Evolutionary conservation across 2,888 invertebrate genomes (phyloP), one percentile per base, ranked within the genome.

Genomic region (Tiliacea aurago): DNA sequence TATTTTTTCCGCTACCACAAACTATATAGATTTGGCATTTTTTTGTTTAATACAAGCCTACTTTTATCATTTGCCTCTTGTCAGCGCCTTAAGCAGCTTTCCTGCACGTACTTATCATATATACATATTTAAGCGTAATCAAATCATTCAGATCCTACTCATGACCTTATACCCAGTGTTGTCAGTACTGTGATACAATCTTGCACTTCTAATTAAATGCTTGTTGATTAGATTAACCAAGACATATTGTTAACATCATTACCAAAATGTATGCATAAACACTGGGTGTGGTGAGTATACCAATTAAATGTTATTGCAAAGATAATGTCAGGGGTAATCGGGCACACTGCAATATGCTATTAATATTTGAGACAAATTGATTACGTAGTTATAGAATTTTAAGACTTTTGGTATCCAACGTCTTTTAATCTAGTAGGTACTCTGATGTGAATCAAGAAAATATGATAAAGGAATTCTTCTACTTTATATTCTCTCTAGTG

Each of bases 241-340:
- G 59, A 59, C 5, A 68, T 61, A 73, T 81, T 70, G 69, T 71
- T 82, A 71, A 59, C 70, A 63, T 70, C 69, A 49, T 70, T 68
- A 76, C 37, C 70, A 41, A 73, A 72, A 76, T 64, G 10, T 72
- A 82, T 76, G 53, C 59, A 70, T 55, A 67, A 65, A 65, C n/a
- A 71, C 59, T 58, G 78, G 71, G 73, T 81, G 81, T 58, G 75
- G 59, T 68, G 56, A 84, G 76, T 76, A 76, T 71, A 70, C 63
- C 79, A 75, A 84, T 84, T 79, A 73, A 76, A 15, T 70, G 13
- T 58, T 51, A 66, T 68, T 55, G 64, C 69, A 72, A 58, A 55
- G 4, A 69, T 71, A 81, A 81, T 81, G 78, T 84, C 84, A 78
- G 73, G 70, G 63, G 69, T 78, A 75, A 81, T 78, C 73, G 51